Conservation (phyloP, 2,113 vertebrate species). For the Recurvirostra avosetta region DNA sequence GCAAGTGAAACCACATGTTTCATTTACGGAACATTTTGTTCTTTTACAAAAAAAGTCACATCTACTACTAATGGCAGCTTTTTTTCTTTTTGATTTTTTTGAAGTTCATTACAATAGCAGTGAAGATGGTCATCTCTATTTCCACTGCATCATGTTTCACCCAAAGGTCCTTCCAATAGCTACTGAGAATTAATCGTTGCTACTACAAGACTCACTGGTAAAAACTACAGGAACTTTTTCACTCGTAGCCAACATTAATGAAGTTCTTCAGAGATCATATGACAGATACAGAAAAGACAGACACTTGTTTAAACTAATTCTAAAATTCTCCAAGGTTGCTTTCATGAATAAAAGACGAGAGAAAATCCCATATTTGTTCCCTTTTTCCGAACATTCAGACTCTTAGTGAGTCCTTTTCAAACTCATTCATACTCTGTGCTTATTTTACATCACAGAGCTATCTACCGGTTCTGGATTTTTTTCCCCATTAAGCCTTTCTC, state of each 20-base stretch:
- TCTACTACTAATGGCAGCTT: constrained; percentile 18
- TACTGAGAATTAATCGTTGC: not conserved
- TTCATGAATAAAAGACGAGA: not conserved
- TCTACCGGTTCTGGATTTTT: not conserved
- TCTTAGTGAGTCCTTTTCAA: not conserved
- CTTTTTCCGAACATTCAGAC: not conserved
- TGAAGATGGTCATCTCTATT: not conserved
- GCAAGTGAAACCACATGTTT: constrained; percentile 67
- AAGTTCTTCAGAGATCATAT: not conserved
- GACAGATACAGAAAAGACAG: not conserved
- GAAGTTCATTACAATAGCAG: not conserved
- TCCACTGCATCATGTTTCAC: not conserved
- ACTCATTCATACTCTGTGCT: not conserved
- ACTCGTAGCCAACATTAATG: not conserved
- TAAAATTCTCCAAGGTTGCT: not conserved
- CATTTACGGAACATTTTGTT: constrained; percentile 49
- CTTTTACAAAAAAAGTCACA: constrained; percentile 42
- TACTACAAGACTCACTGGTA: not conserved
- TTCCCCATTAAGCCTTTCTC: not conserved
- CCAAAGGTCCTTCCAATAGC: not conserved
- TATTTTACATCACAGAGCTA: not conserved
- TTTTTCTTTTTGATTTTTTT: not conserved
- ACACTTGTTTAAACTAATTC: not conserved
- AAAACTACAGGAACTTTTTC: not conserved
- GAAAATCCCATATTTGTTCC: not conserved